phyloP scores from a whole-genome alignment of 2,113 vertebrate species.

The Podocnemis expansa region DNA sequence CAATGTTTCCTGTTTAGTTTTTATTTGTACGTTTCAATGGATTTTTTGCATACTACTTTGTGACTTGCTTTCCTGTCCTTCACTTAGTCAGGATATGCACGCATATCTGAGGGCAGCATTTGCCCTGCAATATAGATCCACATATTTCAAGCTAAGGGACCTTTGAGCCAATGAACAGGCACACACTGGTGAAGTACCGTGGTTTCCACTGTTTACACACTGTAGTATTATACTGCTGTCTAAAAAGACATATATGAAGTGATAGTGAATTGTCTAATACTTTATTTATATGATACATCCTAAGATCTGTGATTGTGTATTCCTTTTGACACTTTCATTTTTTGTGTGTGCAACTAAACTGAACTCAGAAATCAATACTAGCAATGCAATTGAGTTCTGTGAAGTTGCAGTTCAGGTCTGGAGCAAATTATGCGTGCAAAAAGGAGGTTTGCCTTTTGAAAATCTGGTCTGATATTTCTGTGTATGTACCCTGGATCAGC shows the following conservation, averaged over 20 bases:
- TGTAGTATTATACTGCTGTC: not conserved
- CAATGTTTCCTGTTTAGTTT: not conserved
- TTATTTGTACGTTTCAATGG: not conserved
- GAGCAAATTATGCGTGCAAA: not conserved
- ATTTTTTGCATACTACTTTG: not conserved
- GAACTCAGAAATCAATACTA: not conserved
- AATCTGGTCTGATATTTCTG: not conserved
- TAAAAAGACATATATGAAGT: not conserved
- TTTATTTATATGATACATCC: not conserved
- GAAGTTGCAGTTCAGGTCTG: not conserved
- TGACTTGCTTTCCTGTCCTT: not conserved
- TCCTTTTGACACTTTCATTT: not conserved
- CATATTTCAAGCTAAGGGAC: not conserved
- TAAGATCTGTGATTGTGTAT: constrained; percentile 30
- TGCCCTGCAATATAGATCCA: not conserved
- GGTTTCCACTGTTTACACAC: not conserved
- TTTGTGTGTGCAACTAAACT: not conserved
- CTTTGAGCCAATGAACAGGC: not conserved
- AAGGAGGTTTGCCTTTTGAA: not conserved
- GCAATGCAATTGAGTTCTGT: not conserved
- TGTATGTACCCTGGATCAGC: not conserved
- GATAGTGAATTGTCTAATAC: constrained; percentile 8
- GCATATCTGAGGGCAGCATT: not conserved
- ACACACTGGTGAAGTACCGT: not conserved
- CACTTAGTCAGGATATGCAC: not conserved